phyloP scores from a whole-genome alignment of 2,797 vertebrate genomes.

The Chlorospingus flavigularis region DNA sequence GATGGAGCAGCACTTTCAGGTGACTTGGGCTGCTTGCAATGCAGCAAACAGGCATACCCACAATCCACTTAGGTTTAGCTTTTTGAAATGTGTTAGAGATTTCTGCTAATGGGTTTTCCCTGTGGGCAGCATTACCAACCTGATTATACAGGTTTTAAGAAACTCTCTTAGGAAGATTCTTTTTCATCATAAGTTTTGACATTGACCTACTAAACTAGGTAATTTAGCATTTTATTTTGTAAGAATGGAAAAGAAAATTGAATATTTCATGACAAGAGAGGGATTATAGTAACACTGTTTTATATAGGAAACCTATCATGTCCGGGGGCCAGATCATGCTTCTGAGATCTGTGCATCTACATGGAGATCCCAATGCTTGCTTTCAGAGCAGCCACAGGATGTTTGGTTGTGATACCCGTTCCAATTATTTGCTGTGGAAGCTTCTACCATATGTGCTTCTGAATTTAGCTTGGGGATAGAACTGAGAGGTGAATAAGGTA shows the following conservation, averaged over 20 bases:
- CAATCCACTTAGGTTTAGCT: slow-evolving; percentile 52
- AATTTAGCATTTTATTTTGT: slow-evolving; percentile 66
- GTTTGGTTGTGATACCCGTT: not conserved
- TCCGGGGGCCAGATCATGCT: not conserved
- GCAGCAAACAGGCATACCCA: slow-evolving; percentile 2
- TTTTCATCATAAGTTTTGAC: slow-evolving; percentile 68
- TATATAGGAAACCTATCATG: slow-evolving; percentile 44
- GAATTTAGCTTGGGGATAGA: not conserved
- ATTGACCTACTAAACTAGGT: slow-evolving; percentile 66
- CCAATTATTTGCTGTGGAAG: not conserved
- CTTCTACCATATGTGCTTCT: not conserved
- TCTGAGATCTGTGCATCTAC: not conserved
- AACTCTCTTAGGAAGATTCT: slow-evolving; percentile 59
- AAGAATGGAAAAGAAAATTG: slow-evolving; percentile 65
- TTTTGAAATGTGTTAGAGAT: slow-evolving; percentile 59
- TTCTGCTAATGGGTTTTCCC: slow-evolving; percentile 69
- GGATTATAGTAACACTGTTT: slow-evolving; percentile 50
- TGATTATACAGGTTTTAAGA: slow-evolving; percentile 66
- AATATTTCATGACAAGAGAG: slow-evolving; percentile 61
- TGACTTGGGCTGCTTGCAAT: not conserved
- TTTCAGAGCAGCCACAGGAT: not conserved
- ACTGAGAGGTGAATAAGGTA: not conserved
- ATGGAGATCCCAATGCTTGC: not conserved
- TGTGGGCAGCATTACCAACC: slow-evolving; percentile 66
- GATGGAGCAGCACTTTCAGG: not conserved